Evolutionary conservation across 2,113 vertebrate species (phyloP).

Genomic region (Sphyrna mokarran): DNA sequence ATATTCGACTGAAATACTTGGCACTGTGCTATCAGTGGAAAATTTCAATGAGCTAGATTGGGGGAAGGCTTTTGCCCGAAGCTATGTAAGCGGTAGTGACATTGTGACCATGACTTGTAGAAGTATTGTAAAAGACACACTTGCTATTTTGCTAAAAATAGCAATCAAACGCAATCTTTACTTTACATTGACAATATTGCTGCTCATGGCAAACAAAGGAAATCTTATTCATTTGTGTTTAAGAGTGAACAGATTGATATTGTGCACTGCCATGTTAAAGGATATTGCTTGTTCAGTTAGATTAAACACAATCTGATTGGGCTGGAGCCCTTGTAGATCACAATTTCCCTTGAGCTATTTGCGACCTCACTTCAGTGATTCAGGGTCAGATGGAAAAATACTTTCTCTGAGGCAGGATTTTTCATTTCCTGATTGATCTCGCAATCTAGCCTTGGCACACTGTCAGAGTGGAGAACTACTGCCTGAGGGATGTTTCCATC

Average conservation of each 20-base stretch:
- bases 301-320: background rate
- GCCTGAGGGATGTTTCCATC: background rate
- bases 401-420: background rate
- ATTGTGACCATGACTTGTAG: background rate
- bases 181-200: background rate
- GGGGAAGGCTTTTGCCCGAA: background rate
- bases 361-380: background rate
- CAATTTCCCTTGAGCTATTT: background rate
- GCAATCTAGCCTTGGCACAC: background rate
- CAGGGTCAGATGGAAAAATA: background rate
- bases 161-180: background rate
- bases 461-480: background rate
- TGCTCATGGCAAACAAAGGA: background rate
- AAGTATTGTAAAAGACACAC: background rate
- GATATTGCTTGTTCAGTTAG: background rate
- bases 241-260: background rate
- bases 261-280: background rate
- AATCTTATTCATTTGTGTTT: background rate
- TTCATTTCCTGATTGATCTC: background rate
- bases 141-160: background rate
- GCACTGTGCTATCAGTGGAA: background rate
- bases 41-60: background rate
- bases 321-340: background rate
- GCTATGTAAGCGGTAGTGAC: background rate
- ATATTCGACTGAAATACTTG: background rate